Evolutionary conservation across 2,113 vertebrate genomes (phyloP).

Genomic region (Peromyscus californicus): DNA sequence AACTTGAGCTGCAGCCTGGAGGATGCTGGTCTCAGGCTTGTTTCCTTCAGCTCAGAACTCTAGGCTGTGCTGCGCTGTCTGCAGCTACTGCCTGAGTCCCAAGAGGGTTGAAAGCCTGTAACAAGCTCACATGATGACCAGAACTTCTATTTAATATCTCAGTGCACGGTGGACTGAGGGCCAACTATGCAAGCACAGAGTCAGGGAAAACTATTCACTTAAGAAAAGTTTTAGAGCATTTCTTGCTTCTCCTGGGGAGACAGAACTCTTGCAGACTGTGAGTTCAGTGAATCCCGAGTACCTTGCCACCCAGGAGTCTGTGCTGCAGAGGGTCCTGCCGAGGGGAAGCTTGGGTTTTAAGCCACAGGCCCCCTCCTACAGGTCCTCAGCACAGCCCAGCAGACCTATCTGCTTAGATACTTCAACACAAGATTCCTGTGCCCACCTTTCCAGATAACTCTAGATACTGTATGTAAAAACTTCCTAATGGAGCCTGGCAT

Average conservation of each 20-base stretch:
- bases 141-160: not conserved
- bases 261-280: not conserved
- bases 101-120: not conserved
- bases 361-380: not conserved
- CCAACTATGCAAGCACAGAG: not conserved
- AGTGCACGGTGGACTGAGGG: not conserved
- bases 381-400: not conserved
- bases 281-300: not conserved
- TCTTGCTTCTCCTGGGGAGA: not conserved
- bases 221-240: not conserved
- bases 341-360: not conserved
- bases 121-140: not conserved
- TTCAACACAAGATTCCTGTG: not conserved
- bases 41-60: not conserved
- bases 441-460: not conserved
- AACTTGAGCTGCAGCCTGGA: not conserved
- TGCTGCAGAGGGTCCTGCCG: not conserved
- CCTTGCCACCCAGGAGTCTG: not conserved
- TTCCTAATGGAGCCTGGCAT: not conserved
- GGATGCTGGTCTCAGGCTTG: not conserved
- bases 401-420: not conserved
- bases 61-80: not conserved
- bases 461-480: not conserved
- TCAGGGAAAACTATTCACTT: conserved; percentile 12
- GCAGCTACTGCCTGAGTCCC: not conserved